Base-by-base conservation (phyloP, 1,140 invertebrate species). In the Plectrocnemia conspersa region DNA sequence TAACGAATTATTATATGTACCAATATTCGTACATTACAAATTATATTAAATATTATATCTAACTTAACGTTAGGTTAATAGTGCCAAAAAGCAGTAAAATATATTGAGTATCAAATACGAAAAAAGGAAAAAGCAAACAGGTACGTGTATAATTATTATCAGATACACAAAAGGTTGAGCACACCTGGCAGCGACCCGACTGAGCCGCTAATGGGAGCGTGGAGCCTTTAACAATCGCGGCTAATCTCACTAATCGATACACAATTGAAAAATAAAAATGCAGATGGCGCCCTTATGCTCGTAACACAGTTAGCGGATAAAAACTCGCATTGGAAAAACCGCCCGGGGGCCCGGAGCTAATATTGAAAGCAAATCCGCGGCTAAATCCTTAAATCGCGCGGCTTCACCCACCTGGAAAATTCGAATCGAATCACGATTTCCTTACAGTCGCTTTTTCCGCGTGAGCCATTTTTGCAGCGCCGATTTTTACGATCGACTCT, bases 191-290 rank as follows among this genome's bases (percentile, higher is more conserved):
- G 66, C 63, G 54, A 44, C 54, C 49, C 45, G 33, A 21, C 38
- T 18, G 42, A 22, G 21, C 57, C 40, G 41, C 29, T 52, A 73
- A 74, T 70, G 68, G 73, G 70, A 68, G 68, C 66, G 70, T 68
- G 25, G 22, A 16, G 45, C n/a, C 45, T 25, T 16, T 2, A 70
- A 69, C 72, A 68, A 72, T 71, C 71, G 64, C 56, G 66, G 64
- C 66, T 74, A 75, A 75, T 73, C 72, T 71, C 67, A 70, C 70
- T 74, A 76, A 74, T 74, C 72, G 72, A 67, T 63, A 66, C 64
- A 71, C 74, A 74, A 76, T 76, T 76, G 74, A 76, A 76, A 75
- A 76, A 76, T 75, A 76, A 76, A 76, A 76, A 76, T 72, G 72
- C 73, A 73, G 72, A 75, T 74, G 68, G 72, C 66, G 65, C 70